These are phyloP conservation scores for Gymnarchus niloticus DNA, from an alignment of 2,113 vertebrate species.

Conservation along the genomic window DNA sequence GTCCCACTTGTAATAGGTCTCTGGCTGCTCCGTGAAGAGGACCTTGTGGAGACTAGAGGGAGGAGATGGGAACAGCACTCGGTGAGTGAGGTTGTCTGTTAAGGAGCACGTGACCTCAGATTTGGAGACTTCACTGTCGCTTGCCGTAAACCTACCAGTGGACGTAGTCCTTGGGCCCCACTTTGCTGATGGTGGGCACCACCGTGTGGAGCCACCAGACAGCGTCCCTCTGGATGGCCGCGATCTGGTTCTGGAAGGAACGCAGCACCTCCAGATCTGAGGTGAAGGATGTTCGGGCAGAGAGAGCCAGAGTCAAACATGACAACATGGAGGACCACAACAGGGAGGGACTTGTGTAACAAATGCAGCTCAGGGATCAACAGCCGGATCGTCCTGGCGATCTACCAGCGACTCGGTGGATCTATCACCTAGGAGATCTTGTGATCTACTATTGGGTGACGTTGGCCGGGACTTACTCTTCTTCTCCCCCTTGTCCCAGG, in stretches of 20 bases:
- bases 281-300: constrained; percentile 24
- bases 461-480: constrained; percentile 68
- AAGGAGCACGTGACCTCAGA: not conserved
- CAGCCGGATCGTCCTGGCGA: not conserved
- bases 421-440: not conserved
- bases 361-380: not conserved
- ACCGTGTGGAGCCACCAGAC: constrained; percentile 98
- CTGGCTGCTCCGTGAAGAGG: constrained; percentile 95
- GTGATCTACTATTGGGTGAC: not conserved
- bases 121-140: not conserved
- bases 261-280: constrained; percentile 86
- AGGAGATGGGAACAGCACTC: not conserved
- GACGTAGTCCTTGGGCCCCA: constrained; percentile 88
- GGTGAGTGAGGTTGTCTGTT: not conserved
- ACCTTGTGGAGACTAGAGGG: constrained; percentile 88
- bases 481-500: constrained; percentile 98
- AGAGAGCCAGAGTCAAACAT: not conserved
- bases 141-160: constrained; percentile 74
- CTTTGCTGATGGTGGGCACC: constrained; percentile 90
- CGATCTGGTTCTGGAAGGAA: constrained; percentile 94
- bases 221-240: constrained; percentile 88
- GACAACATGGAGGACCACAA: too few relatives aligned
- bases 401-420: not conserved
- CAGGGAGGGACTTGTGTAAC: not conserved
- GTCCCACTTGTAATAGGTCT: constrained; percentile 99